Percentiles rank a stretch among this genome's conserved stretches.
phyloP scores from a whole-genome alignment of 2,888 invertebrate species.

The Priocnemis perturbator region DNA sequence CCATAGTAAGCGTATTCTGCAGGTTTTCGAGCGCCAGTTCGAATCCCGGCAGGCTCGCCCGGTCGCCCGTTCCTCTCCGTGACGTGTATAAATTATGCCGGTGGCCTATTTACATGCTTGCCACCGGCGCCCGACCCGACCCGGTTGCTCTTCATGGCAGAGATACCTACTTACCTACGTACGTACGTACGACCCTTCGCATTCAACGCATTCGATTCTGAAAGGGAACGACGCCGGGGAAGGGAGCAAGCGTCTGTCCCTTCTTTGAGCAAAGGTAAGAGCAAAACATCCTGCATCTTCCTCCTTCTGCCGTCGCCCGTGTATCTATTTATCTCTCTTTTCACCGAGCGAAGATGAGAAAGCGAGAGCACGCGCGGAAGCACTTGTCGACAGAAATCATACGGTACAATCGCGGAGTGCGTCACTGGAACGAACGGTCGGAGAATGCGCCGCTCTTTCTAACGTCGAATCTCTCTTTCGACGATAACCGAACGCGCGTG shows the following conservation, averaged over 20 bases:
- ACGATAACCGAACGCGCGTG: too few relatives aligned
- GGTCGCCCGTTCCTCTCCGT: constrained; percentile 46
- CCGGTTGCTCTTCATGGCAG: constrained; percentile 50
- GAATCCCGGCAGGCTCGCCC: constrained; percentile 50
- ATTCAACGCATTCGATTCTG: constrained; percentile 54
- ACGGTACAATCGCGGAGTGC: too few relatives aligned
- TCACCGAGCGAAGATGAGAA: too few relatives aligned
- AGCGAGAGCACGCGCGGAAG: too few relatives aligned
- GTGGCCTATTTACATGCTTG: constrained; percentile 70
- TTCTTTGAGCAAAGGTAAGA: constrained; percentile 3
- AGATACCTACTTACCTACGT: constrained; percentile 52
- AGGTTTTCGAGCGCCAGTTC: constrained; percentile 52
- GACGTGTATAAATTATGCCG: constrained; percentile 71
- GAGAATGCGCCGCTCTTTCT: too few relatives aligned
- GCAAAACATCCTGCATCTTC: too few relatives aligned
- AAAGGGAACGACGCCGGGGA: constrained; percentile 14
- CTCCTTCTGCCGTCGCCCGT: too few relatives aligned
- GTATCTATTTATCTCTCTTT: too few relatives aligned
- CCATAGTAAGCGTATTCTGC: constrained; percentile 52
- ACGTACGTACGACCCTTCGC: constrained; percentile 48
- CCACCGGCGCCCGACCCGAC: constrained; percentile 55
- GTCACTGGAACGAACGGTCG: too few relatives aligned
- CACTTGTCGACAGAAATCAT: too few relatives aligned
- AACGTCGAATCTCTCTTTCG: too few relatives aligned
- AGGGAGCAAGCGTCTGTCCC: background rate